These are phyloP conservation scores for Prunella strophiata DNA, from an alignment of 2,797 vertebrate genomes.

Conservation along the genomic window DNA sequence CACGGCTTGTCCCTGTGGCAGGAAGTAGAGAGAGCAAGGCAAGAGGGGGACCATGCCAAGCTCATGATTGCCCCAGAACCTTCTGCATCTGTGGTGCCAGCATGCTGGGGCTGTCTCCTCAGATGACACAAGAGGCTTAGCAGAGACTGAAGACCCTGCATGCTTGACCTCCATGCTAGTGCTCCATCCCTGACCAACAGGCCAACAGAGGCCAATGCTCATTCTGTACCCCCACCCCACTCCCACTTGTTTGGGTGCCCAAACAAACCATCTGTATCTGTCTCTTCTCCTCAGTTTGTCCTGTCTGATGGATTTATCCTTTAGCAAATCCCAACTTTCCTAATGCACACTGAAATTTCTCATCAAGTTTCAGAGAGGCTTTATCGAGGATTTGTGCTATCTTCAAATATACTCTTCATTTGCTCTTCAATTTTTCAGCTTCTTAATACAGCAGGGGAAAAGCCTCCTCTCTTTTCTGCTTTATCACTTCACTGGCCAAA, in stretches of 20 bases:
- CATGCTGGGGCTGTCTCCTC: not conserved
- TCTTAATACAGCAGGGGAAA: not conserved
- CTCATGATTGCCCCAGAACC: not conserved
- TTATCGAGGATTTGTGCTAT: conserved; percentile 52
- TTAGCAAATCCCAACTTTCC: conserved; percentile 22
- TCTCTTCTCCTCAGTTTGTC: not conserved
- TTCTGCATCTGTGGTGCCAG: not conserved
- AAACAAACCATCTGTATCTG: not conserved
- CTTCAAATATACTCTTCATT: conserved; percentile 46
- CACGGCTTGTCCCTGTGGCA: not conserved
- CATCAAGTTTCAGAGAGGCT: conserved; percentile 48
- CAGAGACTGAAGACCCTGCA: not conserved
- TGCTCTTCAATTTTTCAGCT: conserved; percentile 24
- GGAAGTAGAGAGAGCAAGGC: not conserved
- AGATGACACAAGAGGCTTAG: not conserved
- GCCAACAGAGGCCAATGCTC: not conserved
- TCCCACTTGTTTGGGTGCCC: not conserved
- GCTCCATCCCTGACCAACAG: not conserved
- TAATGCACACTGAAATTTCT: conserved; percentile 29
- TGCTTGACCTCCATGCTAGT: not conserved
- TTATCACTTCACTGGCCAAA: conserved; percentile 24
- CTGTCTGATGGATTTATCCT: conserved; percentile 23
- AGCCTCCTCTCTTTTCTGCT: not conserved
- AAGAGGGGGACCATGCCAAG: not conserved
- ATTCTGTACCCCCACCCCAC: not conserved